Evolutionary conservation across 1,140 invertebrate species (phyloP).

Genomic region (Hypothenemus hampei): DNA sequence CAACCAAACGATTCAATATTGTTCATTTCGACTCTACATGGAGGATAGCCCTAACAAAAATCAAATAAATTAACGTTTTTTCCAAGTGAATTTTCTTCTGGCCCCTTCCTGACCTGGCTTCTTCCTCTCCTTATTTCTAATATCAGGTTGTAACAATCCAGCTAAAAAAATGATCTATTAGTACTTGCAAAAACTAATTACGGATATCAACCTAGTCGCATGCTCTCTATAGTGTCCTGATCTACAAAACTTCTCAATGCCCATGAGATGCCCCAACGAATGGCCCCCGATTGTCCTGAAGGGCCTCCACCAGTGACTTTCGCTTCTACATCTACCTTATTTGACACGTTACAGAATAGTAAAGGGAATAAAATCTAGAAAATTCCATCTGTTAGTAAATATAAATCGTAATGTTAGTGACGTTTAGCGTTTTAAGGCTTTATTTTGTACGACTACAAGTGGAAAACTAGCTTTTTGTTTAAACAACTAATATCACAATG

Average conservation of each 20-base stretch:
- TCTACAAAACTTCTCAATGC: conserved; percentile 78
- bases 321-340: conserved; percentile 80
- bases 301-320: conserved; percentile 63
- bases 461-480: too few species aligned
- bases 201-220: conserved; percentile 73
- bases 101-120: conserved; percentile 90
- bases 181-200: too few species aligned
- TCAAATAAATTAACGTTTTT: conserved; percentile 76
- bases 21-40: conserved; percentile 37
- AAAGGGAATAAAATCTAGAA: conserved; percentile 81
- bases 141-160: conserved; percentile 82
- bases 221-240: conserved; percentile 68
- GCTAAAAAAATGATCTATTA: too few species aligned
- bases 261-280: conserved; percentile 79
- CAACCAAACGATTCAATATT: conserved; percentile 34
- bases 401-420: neutral
- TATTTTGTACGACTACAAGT: too few species aligned
- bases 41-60: too few species aligned
- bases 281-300: conserved; percentile 74
- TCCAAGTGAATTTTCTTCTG: conserved; percentile 91
- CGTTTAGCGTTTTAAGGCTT: too few species aligned
- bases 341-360: conserved; percentile 68
- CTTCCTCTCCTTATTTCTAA: conserved; percentile 78
- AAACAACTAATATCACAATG: too few species aligned
- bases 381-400: neutral